Conservation (phyloP, 2,888 invertebrate species). For the Stegana nigrithorax region DNA sequence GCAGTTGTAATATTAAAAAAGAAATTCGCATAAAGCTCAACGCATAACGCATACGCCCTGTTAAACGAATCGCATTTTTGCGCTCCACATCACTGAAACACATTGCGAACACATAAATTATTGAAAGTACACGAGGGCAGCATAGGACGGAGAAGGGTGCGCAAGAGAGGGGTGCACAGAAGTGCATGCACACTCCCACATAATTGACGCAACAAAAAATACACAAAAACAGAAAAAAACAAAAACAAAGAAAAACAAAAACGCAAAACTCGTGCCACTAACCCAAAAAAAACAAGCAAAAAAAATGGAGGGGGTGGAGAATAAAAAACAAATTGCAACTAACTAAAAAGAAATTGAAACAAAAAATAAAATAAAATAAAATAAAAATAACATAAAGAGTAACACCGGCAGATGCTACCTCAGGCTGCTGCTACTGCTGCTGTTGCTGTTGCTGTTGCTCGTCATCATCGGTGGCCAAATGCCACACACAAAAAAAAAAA, state of each 20-base stretch:
- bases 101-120: slow-evolving; percentile 8
- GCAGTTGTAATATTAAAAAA: too few species aligned
- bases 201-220: not conserved
- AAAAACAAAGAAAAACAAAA: not conserved
- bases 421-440: not conserved
- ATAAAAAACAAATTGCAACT: not conserved
- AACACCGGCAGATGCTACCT: too few species aligned
- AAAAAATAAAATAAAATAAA: not conserved
- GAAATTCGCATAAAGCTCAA: too few species aligned
- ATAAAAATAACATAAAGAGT: not conserved
- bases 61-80: slow-evolving; percentile 5
- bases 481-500: not conserved
- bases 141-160: too few species aligned
- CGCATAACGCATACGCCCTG: not conserved
- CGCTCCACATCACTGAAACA: not conserved
- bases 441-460: not conserved
- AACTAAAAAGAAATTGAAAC: not conserved
- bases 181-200: not conserved
- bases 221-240: not conserved
- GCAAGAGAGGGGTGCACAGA: not conserved
- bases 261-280: slow-evolving; percentile 3
- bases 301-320: too few species aligned
- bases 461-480: not conserved
- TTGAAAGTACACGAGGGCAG: not conserved
- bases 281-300: not conserved